Base-by-base conservation (phyloP, 2,113 vertebrate species). In the Charina bottae region DNA sequence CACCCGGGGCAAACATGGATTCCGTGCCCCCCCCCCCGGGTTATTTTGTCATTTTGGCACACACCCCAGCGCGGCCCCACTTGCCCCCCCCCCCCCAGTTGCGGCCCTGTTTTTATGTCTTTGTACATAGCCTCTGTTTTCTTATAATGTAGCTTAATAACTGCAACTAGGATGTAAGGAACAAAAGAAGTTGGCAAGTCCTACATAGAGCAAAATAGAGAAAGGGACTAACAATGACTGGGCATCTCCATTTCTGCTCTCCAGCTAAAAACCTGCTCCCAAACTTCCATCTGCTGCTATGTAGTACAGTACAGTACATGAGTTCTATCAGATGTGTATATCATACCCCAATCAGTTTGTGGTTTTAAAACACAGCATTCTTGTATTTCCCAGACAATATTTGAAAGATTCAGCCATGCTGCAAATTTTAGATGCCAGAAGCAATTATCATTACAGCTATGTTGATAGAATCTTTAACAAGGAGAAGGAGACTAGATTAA, bases 371-470 rank as follows among this genome's bases (percentile, higher is more conserved):
- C 37, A 49, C 6, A 21, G 8, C 72, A 78, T 78, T 42, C 72
- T 89, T 89, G 84, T 72, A 59, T 26, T 88, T 84, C 78, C 23
- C 53, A 23, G 85, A 89, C 58, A 72, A 4, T 21, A n/a, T 91
- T 78, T 85, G 56, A 42, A 37, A 89, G 60, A 78, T 60, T 56
- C 54, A 93, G 23, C 62, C 54, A 72, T 78, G 62, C 62, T 55
- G 58, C 84, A 53, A 54, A 89, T 58, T 91, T 88, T 68, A 42
- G 49, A 56, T 85, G 64, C 59, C 15, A 33, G 83, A 89, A 89
- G 19, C 54, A 85, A 37, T 60, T 62, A 93, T 78, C 37, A 42
- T 91, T 54, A 28, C 42, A 89, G 83, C 46, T 33, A 78, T 84
- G 13, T 6, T 83, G 37, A 19, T 33, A 89, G 88, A 56, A 84